phyloP scores from a whole-genome alignment of 2,113 vertebrate species.

The Brienomyrus longianalis region DNA sequence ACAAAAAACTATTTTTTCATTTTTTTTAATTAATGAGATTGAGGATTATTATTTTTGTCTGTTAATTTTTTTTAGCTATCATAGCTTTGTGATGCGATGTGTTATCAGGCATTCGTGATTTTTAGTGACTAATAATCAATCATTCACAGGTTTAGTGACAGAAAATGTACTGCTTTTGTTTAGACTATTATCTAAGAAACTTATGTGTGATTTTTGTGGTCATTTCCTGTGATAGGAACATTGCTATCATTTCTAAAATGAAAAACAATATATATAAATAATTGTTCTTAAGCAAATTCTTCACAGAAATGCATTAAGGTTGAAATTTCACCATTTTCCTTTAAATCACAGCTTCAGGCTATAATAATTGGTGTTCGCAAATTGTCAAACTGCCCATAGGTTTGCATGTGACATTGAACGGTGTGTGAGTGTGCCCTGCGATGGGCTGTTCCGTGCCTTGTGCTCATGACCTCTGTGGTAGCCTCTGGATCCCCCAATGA shows the following conservation, averaged over 20 bases:
- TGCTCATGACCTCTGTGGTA: background rate
- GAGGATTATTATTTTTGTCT: too few species aligned
- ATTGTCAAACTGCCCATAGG: too few species aligned
- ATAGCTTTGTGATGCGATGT: background rate
- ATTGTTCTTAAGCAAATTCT: background rate
- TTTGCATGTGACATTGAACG: background rate
- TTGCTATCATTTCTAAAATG: background rate
- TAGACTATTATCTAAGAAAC: background rate
- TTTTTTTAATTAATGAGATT: background rate
- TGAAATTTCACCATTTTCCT: background rate
- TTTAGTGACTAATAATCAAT: background rate
- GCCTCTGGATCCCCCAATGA: too few species aligned
- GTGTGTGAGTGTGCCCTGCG: background rate
- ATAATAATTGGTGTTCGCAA: background rate
- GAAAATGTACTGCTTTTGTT: background rate
- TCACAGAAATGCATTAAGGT: background rate
- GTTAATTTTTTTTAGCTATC: background rate
- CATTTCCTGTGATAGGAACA: background rate
- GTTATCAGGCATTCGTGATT: background rate
- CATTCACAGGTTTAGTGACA: background rate
- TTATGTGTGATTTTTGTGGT: background rate
- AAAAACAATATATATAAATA: background rate
- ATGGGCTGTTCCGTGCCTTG: background rate
- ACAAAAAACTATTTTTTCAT: background rate
- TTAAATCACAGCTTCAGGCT: background rate